A percentile compares a stretch with the other conserved stretches of the same genome.
Evolutionary conservation across 2,888 invertebrate species (phyloP).

Genomic region (Phorcus lineatus): DNA sequence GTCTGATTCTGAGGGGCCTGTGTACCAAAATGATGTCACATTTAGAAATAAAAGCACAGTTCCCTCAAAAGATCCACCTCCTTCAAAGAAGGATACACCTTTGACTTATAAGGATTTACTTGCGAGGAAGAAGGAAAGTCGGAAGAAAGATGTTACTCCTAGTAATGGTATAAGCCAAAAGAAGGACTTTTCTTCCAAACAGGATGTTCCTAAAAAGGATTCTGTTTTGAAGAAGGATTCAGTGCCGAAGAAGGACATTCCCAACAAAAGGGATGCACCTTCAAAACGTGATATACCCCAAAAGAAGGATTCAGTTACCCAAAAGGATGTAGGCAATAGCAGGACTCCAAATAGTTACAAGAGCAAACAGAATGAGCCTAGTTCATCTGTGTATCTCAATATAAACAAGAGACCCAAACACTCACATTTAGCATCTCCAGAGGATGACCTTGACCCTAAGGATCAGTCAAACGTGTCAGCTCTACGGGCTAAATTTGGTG

Average conservation of each 20-base stretch:
- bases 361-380: not conserved
- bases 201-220: not conserved
- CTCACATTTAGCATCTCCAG: conserved; percentile 11
- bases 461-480: not conserved
- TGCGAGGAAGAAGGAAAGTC: not conserved
- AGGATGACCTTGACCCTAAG: not conserved
- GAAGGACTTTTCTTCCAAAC: not conserved
- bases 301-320: too few species aligned
- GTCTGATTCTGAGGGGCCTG: not conserved
- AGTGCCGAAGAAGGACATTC: not conserved
- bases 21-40: conserved; percentile 23
- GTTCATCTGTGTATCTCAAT: not conserved
- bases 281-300: not conserved
- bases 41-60: not conserved
- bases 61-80: not conserved
- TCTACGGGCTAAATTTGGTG: conserved; percentile 5
- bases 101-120: too few species aligned
- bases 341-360: not conserved
- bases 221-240: not conserved
- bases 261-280: not conserved
- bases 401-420: not conserved
- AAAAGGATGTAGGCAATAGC: not conserved
- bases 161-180: not conserved
- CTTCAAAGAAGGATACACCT: not conserved
- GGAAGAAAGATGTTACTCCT: not conserved